A percentile compares a stretch with the other conserved stretches of the same genome.
These are phyloP conservation scores for Acromyrmex echinatior DNA, from an alignment of 1,140 invertebrate genomes.

Conservation along the genomic window DNA sequence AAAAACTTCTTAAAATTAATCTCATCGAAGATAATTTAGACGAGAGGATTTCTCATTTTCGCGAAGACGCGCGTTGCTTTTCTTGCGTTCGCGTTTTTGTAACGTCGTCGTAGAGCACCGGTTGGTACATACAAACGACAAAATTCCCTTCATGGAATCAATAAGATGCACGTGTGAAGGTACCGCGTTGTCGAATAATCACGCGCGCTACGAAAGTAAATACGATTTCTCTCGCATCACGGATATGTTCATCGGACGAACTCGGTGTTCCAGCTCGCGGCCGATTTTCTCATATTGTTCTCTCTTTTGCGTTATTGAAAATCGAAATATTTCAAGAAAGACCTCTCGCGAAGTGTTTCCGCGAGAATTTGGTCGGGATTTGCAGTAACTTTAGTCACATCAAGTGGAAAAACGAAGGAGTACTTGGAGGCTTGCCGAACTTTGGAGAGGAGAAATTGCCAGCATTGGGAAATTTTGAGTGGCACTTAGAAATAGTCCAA, in stretches of 20 bases:
- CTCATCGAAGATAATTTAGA: slow-evolving; percentile 14
- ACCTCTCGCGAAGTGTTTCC: neutral
- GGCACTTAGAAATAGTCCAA: slow-evolving; percentile 13
- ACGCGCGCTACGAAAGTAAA: neutral
- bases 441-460: neutral
- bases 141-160: neutral
- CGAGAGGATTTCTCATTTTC: neutral
- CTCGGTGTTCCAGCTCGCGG: neutral
- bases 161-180: neutral
- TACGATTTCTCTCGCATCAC: neutral
- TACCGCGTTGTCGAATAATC: slow-evolving; percentile 10
- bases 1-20: neutral
- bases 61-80: neutral
- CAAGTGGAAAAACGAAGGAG: neutral
- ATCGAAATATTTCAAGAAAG: neutral
- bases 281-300: neutral
- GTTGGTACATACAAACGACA: slow-evolving; percentile 22
- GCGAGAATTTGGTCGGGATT: neutral
- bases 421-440: slow-evolving; percentile 12
- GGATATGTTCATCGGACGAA: neutral
- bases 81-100: slow-evolving; percentile 12
- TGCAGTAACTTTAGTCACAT: neutral
- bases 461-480: slow-evolving; percentile 18
- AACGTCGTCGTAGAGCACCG: neutral
- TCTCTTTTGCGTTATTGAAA: neutral